phyloP scores from a whole-genome alignment of 2,113 vertebrate genomes.

The Catharus fuscescens region DNA sequence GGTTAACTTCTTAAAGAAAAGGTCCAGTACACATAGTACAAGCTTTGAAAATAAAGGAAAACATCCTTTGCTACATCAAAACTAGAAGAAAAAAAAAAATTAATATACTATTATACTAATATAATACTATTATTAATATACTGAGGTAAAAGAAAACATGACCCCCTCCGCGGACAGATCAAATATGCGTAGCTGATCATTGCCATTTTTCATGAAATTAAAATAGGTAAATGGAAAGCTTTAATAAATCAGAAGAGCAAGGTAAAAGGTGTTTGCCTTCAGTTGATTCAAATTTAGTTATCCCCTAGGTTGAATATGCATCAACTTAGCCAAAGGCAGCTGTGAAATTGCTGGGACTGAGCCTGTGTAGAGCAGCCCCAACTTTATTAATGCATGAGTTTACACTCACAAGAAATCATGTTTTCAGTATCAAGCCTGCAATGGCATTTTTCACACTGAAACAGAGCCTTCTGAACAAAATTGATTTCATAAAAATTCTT shows the following conservation, averaged over 20 bases:
- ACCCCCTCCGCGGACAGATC: not conserved
- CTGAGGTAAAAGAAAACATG: not conserved
- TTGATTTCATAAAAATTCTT: not conserved
- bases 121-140: not conserved
- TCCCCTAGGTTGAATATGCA: accelerated
- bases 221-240: not conserved
- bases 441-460: not conserved
- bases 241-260: not conserved
- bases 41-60: not conserved
- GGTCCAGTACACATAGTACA: not conserved
- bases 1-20: not conserved
- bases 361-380: not conserved
- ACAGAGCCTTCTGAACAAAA: not conserved
- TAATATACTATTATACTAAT: not conserved
- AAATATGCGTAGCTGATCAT: not conserved
- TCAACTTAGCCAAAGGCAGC: not conserved
- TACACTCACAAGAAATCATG: not conserved
- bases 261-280: not conserved
- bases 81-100: not conserved
- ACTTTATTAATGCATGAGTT: not conserved
- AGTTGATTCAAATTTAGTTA: not conserved
- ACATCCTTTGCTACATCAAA: not conserved
- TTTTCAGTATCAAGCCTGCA: not conserved
- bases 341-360: not conserved
- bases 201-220: not conserved